Base-by-base conservation (phyloP, 2,113 vertebrate species). In the Bettongia penicillata region DNA sequence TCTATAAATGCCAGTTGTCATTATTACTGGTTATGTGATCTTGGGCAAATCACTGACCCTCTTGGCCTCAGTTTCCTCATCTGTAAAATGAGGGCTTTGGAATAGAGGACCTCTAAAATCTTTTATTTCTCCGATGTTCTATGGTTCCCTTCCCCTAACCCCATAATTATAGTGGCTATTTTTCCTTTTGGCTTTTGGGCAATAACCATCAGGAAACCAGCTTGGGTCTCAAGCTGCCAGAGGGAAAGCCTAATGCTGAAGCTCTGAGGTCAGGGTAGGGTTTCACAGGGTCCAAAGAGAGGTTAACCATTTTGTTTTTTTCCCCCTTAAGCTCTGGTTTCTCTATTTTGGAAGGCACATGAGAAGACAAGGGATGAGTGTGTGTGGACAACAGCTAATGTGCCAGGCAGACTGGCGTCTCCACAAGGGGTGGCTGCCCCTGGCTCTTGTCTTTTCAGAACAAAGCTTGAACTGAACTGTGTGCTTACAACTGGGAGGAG, bases 401-500 rank as follows among this genome's bases (percentile, higher is more conserved):
- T 94, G 92, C 94, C 92, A 50, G 47, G 95, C 90, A 47, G 61
- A 91, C 93, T 0, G 68, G 2, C 2, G 19, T 57, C 89, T 91
- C 7, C 68, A 84, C 90, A 6, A 51, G 93, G 68, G 1, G 37
- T 43, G 90, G 94, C 92, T 14, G 31, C 91, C 51, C 77, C 61
- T 49, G 0, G 24, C 93, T n/a, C 94, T n/a, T 96, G 95, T 91
- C 89, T 97, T 57, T 94, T 94, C 93, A 92, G 93, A 84, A 90
- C 49, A 77, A 98, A 96, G 95, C 93, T 94, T 97, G 93, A 98
- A 93, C 95, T 96, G 95, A 97, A 96, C 96, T 43, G 77, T 97
- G 96, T 97, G 93, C 3, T 96, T 95, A 95, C 93, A 94, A 94
- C 91, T 95, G 96, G 94, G 93, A 97, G 97, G 97, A 95, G 97